phyloP scores from a whole-genome alignment of 2,797 vertebrate genomes.

The Serranus cabrilla region DNA sequence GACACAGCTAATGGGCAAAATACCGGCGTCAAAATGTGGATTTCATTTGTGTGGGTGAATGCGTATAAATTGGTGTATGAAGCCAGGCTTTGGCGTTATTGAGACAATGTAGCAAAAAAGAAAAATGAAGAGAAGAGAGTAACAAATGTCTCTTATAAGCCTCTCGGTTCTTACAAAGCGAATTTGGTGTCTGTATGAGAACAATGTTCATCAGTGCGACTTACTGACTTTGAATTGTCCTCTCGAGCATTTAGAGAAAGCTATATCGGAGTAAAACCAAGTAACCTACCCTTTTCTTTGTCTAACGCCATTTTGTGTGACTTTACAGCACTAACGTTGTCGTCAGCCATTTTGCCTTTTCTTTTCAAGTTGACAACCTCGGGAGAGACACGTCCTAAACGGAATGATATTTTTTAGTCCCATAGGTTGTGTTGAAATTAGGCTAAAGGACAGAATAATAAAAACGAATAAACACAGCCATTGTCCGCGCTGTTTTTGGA shows the following conservation, averaged over 20 bases:
- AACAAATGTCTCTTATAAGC: background rate
- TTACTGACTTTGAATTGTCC: background rate
- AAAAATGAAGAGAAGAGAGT: background rate
- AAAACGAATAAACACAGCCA: background rate
- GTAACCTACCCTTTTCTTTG: conserved; percentile 58
- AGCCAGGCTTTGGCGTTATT: conserved; percentile 10
- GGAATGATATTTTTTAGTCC: background rate
- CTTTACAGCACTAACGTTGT: conserved; percentile 50
- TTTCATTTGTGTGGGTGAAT: conserved; percentile 46
- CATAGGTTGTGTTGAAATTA: background rate
- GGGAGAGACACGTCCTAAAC: conserved; percentile 16
- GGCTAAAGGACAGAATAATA: background rate
- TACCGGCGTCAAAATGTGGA: conserved; percentile 67
- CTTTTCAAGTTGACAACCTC: conserved; percentile 40
- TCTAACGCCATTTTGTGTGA: conserved; percentile 87
- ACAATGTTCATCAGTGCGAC: background rate
- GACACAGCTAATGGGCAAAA: conserved; percentile 57
- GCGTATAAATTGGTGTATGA: conserved; percentile 22
- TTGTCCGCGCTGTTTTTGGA: background rate
- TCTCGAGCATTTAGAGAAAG: background rate
- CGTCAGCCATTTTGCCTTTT: conserved; percentile 82
- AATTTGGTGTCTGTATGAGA: background rate
- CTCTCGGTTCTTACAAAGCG: background rate
- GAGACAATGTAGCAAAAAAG: background rate
- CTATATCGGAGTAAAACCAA: background rate